These are phyloP conservation scores for Drosophila truncata DNA, from an alignment of 1,140 invertebrate genomes.

Conservation along the genomic window DNA sequence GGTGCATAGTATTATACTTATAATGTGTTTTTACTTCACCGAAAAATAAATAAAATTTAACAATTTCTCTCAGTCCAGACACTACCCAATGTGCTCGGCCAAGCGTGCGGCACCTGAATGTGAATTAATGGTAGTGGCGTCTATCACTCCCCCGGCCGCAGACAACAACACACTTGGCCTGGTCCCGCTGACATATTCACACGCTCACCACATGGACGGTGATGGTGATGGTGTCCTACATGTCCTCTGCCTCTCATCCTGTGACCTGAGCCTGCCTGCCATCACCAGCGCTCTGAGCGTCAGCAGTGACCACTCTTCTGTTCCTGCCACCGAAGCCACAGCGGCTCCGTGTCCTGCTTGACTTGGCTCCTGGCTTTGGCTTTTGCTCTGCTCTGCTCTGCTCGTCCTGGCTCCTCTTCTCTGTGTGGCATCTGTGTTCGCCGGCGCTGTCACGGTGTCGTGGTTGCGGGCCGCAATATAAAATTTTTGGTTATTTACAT, in stretches of 20 bases:
- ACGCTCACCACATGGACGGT: constrained; percentile 44
- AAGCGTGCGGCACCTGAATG: constrained; percentile 79
- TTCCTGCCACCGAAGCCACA: constrained; percentile 32
- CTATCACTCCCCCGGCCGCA: constrained; percentile 76
- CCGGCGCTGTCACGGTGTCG: constrained; percentile 72
- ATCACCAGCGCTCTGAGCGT: constrained; percentile 31
- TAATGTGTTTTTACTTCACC: neutral
- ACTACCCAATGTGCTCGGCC: constrained; percentile 52
- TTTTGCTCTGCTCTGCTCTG: constrained; percentile 3
- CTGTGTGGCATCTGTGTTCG: constrained; percentile 56
- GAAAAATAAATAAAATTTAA: neutral
- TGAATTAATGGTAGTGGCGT: constrained; percentile 82
- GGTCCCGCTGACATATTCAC: constrained; percentile 52
- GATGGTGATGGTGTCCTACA: constrained; percentile 19
- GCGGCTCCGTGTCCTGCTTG: constrained; percentile 44
- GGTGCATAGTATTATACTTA: neutral
- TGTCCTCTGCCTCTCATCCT: constrained; percentile 7
- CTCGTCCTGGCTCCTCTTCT: constrained; percentile 28
- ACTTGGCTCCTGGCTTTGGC: constrained; percentile 39
- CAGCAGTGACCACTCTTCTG: constrained; percentile 48
- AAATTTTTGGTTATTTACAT: constrained; percentile 75
- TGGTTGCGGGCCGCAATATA: constrained; percentile 71
- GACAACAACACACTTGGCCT: constrained; percentile 57
- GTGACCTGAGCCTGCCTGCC: constrained; percentile 19
- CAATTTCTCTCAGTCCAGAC: constrained; percentile 6